These are phyloP conservation scores for Lampris incognitus DNA, from an alignment of 2,113 vertebrate species.

Conservation along the genomic window DNA sequence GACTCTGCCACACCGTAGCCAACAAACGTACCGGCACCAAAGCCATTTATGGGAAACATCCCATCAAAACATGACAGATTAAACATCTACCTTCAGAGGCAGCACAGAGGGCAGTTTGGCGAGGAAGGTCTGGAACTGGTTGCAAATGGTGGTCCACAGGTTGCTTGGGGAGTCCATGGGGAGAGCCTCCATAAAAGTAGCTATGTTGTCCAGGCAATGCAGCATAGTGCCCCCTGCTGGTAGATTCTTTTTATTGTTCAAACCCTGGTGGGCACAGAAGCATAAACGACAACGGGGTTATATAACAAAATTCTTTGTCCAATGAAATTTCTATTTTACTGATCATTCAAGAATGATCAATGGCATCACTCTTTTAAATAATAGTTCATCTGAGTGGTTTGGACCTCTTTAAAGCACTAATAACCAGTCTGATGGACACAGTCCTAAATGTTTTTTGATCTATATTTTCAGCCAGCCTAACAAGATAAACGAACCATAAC, in stretches of 20 bases:
- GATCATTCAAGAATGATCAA: conserved; percentile 66
- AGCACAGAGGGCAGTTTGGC: conserved; percentile 95
- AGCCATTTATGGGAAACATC: conserved; percentile 55
- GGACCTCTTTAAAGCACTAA: conserved; percentile 28
- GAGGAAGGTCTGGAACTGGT: conserved; percentile 98
- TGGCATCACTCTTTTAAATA: conserved; percentile 37
- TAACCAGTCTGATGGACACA: conserved; percentile 29
- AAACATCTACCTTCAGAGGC: conserved; percentile 92
- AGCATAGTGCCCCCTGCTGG: conserved; percentile 97
- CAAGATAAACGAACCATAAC: conserved; percentile 38
- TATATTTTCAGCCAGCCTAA: conserved; percentile 37
- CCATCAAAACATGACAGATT: conserved; percentile 64
- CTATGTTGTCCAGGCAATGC: conserved; percentile 97
- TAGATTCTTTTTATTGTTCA: conserved; percentile 98
- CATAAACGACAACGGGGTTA: conserved; percentile 61
- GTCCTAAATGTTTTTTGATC: conserved; percentile 18
- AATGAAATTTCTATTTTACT: conserved; percentile 63
- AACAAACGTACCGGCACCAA: conserved; percentile 49
- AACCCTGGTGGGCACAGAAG: conserved; percentile 83
- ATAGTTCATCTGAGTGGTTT: conserved; percentile 2
- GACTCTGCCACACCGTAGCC: conserved; percentile 41
- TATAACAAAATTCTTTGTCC: conserved; percentile 55
- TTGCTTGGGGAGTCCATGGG: conserved; percentile 99
- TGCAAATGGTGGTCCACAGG: conserved; percentile 98
- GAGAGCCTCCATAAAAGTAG: conserved; percentile 97